A percentile compares a stretch with the other conserved stretches of the same genome.
Conservation (phyloP, 1,140 invertebrate genomes). For the Atopsyche davidsoni region DNA sequence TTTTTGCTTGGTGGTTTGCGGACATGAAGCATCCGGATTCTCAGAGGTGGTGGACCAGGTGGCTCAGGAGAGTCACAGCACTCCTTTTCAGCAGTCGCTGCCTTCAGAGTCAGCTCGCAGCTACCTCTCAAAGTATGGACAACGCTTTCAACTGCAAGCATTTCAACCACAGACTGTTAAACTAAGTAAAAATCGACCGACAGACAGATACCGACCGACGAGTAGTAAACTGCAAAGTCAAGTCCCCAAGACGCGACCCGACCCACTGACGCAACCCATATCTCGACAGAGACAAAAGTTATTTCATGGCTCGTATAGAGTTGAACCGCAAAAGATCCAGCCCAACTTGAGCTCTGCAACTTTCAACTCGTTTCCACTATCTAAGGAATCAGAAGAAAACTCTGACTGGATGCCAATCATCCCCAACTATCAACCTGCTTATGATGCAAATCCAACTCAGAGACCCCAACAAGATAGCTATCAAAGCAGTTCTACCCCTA, state of each 20-base stretch:
- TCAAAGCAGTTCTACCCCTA: too few species aligned
- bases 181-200: background rate
- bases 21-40: constrained; percentile 6
- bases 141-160: constrained; percentile 7
- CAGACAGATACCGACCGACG: too few species aligned
- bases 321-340: too few species aligned
- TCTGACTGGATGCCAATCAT: constrained; percentile 19
- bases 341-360: too few species aligned
- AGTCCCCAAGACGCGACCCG: too few species aligned
- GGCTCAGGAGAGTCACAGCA: constrained; percentile 22
- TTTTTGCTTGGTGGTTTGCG: constrained; percentile 6
- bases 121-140: constrained; percentile 16
- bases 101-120: too few species aligned
- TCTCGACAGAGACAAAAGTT: background rate
- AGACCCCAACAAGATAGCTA: too few species aligned
- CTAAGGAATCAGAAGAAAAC: background rate
- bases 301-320: too few species aligned
- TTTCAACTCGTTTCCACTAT: background rate
- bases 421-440: too few species aligned
- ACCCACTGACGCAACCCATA: constrained; percentile 1
- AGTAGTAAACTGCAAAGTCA: too few species aligned
- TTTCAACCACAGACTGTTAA: constrained; percentile 1
- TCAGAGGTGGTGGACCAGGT: constrained; percentile 18
- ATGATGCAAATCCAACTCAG: too few species aligned
- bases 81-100: too few species aligned